These are phyloP conservation scores for Adoxophyes honmai DNA, from an alignment of 1,140 invertebrate species.

Conservation along the genomic window DNA sequence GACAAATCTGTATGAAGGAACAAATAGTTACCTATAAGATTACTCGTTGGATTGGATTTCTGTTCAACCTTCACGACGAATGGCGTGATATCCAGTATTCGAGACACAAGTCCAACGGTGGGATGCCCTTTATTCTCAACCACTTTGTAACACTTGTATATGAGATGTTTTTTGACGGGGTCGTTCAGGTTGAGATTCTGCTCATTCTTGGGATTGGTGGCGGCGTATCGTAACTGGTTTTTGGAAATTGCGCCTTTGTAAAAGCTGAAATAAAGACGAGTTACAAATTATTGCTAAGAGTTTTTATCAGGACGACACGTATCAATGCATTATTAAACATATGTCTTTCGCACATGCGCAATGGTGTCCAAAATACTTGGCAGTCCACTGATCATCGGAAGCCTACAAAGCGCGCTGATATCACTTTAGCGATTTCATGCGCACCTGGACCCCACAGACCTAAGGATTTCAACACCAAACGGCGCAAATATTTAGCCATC, in stretches of 20 bases:
- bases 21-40: neutral
- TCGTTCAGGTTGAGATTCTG: conserved; percentile 70
- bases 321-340: too few species aligned
- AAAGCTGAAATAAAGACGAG: conserved; percentile 26
- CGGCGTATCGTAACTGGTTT: conserved; percentile 33
- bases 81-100: conserved; percentile 86
- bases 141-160: conserved; percentile 85
- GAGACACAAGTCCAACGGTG: conserved; percentile 83
- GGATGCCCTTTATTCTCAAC: conserved; percentile 67
- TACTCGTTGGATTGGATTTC: conserved; percentile 17
- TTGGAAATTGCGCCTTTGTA: conserved; percentile 36
- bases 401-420: too few species aligned
- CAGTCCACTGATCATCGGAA: too few species aligned
- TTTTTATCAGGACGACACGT: too few species aligned
- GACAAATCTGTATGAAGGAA: too few species aligned
- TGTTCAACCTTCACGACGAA: conserved; percentile 82
- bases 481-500: too few species aligned
- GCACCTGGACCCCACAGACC: too few species aligned
- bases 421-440: too few species aligned
- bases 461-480: too few species aligned
- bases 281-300: neutral
- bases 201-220: conserved; percentile 39
- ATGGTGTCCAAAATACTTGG: too few species aligned
- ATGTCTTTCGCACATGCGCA: too few species aligned
- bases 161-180: conserved; percentile 55